Evolutionary conservation across 2,888 invertebrate genomes (phyloP).

Genomic region (Lysandra coridon): DNA sequence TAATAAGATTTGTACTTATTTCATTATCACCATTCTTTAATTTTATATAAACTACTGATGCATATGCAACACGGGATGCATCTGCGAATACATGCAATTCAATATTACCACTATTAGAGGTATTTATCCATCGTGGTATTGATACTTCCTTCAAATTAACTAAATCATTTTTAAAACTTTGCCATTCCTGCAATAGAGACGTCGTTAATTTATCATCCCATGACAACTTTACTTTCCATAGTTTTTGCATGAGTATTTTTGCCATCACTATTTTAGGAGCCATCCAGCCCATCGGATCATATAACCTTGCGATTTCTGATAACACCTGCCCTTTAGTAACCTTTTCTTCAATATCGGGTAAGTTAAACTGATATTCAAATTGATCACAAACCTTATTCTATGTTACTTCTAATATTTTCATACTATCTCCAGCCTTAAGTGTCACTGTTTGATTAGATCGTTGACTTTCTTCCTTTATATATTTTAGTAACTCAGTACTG

Average conservation of each 20-base stretch:
- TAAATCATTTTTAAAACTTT: no score
- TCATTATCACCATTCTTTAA: constrained; percentile 33
- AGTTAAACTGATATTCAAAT: constrained; percentile 39
- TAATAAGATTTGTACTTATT: constrained; percentile 32
- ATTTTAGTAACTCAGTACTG: neutral
- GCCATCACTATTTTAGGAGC: constrained; percentile 33
- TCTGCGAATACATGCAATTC: no score
- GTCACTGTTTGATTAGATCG: neutral
- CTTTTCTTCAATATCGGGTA: constrained; percentile 33
- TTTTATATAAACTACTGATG: no score
- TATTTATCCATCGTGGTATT: no score
- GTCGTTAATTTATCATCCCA: no score
- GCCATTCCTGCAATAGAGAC: no score
- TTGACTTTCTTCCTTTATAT: neutral
- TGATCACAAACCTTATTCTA: constrained; percentile 42
- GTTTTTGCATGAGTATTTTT: no score
- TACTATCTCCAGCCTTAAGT: neutral
- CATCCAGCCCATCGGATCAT: constrained; percentile 46
- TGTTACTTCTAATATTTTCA: constrained; percentile 44
- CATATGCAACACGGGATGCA: no score
- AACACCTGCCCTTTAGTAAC: constrained; percentile 42
- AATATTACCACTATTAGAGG: no score
- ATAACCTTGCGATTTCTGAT: constrained; percentile 43
- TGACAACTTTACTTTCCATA: no score
- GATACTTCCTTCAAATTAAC: no score